These are phyloP conservation scores for Ferdinandea cuprea DNA, from an alignment of 2,888 invertebrate species.

Conservation along the genomic window DNA sequence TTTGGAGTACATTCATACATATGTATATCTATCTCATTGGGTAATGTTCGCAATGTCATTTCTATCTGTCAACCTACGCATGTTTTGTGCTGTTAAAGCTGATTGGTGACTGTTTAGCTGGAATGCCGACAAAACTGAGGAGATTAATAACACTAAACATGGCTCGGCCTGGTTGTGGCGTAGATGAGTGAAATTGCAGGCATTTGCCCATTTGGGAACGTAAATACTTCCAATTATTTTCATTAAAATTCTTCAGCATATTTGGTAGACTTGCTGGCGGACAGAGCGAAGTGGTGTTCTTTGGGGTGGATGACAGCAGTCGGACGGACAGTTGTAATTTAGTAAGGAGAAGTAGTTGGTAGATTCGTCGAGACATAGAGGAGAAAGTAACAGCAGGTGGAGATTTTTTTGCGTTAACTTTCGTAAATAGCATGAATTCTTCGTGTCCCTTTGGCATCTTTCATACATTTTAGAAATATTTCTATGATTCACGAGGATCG, in stretches of 20 bases:
- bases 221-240: constrained; percentile 62
- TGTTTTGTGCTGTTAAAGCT: constrained; percentile 27
- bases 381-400: no score
- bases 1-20: no score
- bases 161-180: neutral
- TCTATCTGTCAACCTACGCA: constrained; percentile 37
- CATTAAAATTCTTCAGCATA: constrained; percentile 65
- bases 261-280: constrained; percentile 15
- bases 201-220: constrained; percentile 45
- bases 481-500: no score
- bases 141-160: constrained; percentile 16
- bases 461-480: no score
- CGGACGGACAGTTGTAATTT: neutral
- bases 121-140: constrained; percentile 26
- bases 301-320: neutral
- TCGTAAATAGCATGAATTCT: no score
- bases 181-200: constrained; percentile 21
- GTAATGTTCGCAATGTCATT: constrained; percentile 30
- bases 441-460: no score
- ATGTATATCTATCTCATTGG: constrained; percentile 16
- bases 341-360: neutral
- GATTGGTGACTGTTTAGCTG: constrained; percentile 33
- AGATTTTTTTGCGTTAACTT: no score
- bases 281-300: neutral
- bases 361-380: neutral